Percentiles rank a stretch among this genome's conserved stretches.
These are phyloP conservation scores for Drosophila histrio DNA, from an alignment of 2,888 invertebrate genomes.

Conservation along the genomic window DNA sequence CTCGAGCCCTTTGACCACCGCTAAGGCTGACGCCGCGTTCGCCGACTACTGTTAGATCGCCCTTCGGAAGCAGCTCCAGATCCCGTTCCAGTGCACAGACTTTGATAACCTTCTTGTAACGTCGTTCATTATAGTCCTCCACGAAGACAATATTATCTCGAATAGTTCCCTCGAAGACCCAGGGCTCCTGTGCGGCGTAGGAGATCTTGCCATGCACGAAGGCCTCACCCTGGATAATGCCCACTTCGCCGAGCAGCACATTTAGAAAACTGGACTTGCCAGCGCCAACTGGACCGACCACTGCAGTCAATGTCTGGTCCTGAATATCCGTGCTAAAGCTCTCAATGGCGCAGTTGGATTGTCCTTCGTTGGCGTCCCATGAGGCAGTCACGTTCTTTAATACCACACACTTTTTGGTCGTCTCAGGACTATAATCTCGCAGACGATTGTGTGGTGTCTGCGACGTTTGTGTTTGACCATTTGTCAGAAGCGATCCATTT, in stretches of 20 bases:
- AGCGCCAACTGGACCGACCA: conserved; percentile 90
- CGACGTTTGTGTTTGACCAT: conserved; percentile 25
- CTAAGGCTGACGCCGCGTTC: conserved; percentile 90
- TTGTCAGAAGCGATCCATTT: conserved; percentile 49
- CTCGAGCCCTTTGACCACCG: conserved; percentile 91
- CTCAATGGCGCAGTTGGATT: conserved; percentile 69
- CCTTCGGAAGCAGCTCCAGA: conserved; percentile 86
- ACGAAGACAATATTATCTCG: conserved; percentile 97
- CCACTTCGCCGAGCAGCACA: conserved; percentile 90
- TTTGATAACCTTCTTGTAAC: conserved; percentile 85
- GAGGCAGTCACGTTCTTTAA: conserved; percentile 85
- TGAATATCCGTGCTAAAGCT: conserved; percentile 85
- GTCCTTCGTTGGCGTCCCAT: conserved; percentile 84
- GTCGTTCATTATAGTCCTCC: conserved; percentile 86
- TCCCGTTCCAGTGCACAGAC: conserved; percentile 88
- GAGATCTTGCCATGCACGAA: conserved; percentile 87
- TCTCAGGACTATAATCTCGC: conserved; percentile 64
- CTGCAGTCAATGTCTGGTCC: conserved; percentile 81
- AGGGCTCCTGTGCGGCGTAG: conserved; percentile 93
- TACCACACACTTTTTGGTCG: conserved; percentile 77
- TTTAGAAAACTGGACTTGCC: conserved; percentile 90
- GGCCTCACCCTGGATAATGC: conserved; percentile 86
- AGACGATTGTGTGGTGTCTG: conserved; percentile 29
- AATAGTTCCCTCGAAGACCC: conserved; percentile 92
- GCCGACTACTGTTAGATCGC: conserved; percentile 86